phyloP scores from a whole-genome alignment of 2,113 vertebrate genomes.

The Morphnarchus princeps region DNA sequence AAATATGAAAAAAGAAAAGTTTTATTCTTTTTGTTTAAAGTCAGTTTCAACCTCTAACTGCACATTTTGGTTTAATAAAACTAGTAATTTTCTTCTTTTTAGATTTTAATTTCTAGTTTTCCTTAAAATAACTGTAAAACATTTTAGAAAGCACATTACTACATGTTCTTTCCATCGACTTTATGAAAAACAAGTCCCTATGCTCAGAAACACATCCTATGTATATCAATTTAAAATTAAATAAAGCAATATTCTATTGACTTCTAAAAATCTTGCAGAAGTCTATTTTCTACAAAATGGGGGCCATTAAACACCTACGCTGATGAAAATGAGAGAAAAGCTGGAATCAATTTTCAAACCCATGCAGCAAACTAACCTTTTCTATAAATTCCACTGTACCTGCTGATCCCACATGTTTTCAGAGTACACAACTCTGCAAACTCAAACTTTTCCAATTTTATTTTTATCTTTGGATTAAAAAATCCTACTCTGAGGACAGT shows the following conservation, averaged over 20 bases:
- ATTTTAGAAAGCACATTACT: background rate
- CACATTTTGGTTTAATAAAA: background rate
- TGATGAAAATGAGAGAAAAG: background rate
- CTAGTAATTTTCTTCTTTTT: background rate
- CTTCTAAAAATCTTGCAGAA: background rate
- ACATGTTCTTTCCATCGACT: background rate
- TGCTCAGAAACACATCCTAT: background rate
- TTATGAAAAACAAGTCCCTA: background rate
- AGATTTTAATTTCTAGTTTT: background rate
- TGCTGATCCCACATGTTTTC: background rate
- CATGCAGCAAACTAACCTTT: accelerated
- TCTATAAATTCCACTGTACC: background rate
- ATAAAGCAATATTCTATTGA: background rate
- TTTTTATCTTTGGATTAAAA: background rate
- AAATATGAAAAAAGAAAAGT: background rate
- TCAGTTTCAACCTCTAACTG: background rate
- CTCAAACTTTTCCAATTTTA: background rate
- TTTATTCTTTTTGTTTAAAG: background rate
- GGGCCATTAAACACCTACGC: background rate
- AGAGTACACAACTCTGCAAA: background rate
- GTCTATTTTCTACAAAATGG: background rate
- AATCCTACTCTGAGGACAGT: background rate
- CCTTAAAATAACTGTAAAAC: background rate
- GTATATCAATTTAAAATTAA: background rate
- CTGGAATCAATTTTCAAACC: background rate